Evolutionary conservation across 2,888 invertebrate species (phyloP), one percentile per base, ranked within the genome.

Genomic region (Amphipoea lucens): DNA sequence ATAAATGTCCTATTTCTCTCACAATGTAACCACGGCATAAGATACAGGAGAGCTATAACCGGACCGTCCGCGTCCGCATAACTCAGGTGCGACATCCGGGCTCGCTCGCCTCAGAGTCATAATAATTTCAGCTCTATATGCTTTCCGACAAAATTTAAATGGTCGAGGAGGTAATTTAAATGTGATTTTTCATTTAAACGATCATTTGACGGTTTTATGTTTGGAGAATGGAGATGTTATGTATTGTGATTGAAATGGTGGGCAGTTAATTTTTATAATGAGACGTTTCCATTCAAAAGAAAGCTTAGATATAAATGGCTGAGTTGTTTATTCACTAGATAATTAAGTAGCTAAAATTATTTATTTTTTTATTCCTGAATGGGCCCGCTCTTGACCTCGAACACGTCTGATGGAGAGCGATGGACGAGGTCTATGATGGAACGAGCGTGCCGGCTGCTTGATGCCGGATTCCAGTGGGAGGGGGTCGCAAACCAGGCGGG

Each of bases 51-150:
- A 51, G 70, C 75, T 88, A 88, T 74, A 83, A 65, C 17, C 36
- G 57, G 76, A 70, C 20, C 65, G 80, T 54, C 65, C 70, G 42
- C 65, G 80, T 54, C 65, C 70, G 42, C 83, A 88, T 89, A 83
- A 80, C 76, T 83, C 81, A 88, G 86, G 89, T 88, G 81, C 68
- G 51, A 84, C 66, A 79, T 88, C 88, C 89, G 76, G 69, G 68
- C 75, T 45, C 45, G 23, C 78, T 89, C 80, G 79, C 84, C 87
- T 89, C 81, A 85, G 79, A 73, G 80, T 79, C 60, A 73, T 78
- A 81, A 90, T 87, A 79, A 87, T 87, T 83, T 82, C 54, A 85
- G 45, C 83, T 74, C 67, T 77, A 63, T 65, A 62, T 65, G 57
- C 12, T 74, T 80, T 57, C 73, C 74, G 48, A 81, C 73, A 79